phyloP scores from a whole-genome alignment of 2,113 vertebrate genomes.

The Chaenocephalus aceratus region DNA sequence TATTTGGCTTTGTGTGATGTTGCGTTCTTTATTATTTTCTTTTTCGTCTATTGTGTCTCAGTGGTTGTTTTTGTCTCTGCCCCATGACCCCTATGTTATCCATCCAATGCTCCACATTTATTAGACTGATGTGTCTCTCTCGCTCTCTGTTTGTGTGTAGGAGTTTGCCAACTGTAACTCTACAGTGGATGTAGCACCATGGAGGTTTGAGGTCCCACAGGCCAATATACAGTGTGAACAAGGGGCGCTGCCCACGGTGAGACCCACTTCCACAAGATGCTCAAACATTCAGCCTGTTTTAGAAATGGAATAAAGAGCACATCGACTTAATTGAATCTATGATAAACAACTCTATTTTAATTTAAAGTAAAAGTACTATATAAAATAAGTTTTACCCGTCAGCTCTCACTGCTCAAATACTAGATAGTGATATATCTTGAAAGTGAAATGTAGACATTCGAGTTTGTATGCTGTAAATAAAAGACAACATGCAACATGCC shows the following conservation, averaged over 20 bases:
- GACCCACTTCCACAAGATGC: conserved; percentile 35
- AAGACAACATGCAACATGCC: neutral
- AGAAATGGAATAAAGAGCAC: neutral
- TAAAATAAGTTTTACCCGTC: neutral
- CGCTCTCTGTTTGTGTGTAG: conserved; percentile 69
- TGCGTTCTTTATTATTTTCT: too few species aligned
- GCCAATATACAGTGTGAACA: conserved; percentile 76
- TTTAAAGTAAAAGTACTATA: neutral
- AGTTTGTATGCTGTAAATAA: neutral
- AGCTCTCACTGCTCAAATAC: neutral
- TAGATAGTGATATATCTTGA: neutral
- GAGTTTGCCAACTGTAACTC: conserved; percentile 82
- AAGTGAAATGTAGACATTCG: neutral
- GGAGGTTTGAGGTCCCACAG: conserved; percentile 76
- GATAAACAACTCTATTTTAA: neutral
- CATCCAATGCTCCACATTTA: neutral
- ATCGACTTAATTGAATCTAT: neutral
- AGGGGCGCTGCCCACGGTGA: conserved; percentile 42
- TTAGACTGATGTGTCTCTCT: neutral
- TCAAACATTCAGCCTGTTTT: neutral
- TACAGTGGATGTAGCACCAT: conserved; percentile 80
- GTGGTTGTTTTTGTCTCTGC: too few species aligned
- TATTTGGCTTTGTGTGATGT: too few species aligned
- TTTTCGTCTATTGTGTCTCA: too few species aligned
- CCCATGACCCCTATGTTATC: too few species aligned